These are phyloP conservation scores for Copsychus sechellarum DNA, from an alignment of 2,113 vertebrate species.

Conservation along the genomic window DNA sequence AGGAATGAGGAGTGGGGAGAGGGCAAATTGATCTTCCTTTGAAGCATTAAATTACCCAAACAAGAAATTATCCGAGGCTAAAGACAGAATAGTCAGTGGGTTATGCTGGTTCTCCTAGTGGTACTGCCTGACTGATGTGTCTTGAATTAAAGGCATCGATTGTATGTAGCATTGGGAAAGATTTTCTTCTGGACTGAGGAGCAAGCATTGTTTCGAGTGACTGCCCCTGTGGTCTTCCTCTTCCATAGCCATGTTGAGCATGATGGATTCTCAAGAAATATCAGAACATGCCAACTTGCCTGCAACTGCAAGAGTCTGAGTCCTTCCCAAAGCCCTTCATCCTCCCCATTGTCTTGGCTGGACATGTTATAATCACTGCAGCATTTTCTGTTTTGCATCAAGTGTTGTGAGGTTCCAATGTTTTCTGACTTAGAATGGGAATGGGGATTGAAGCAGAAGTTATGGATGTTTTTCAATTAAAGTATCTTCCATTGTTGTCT, in stretches of 20 bases:
- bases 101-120: background rate
- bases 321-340: background rate
- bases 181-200: background rate
- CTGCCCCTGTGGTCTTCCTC: background rate
- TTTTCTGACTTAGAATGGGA: background rate
- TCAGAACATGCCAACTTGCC: background rate
- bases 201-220: background rate
- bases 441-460: background rate
- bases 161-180: background rate
- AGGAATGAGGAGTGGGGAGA: background rate
- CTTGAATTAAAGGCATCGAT: slow-evolving; percentile 18
- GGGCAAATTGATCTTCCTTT: slow-evolving; percentile 47
- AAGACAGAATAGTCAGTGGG: background rate
- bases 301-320: background rate
- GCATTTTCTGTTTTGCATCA: background rate
- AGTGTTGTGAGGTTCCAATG: background rate
- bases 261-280: background rate
- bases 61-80: slow-evolving; percentile 4
- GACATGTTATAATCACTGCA: background rate
- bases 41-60: slow-evolving; percentile 61
- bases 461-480: background rate
- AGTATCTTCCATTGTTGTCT: background rate
- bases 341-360: background rate
- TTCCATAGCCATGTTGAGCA: background rate
- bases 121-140: background rate